phyloP scores from a whole-genome alignment of 2,113 vertebrate species.

The Cricetomys ansorgei region DNA sequence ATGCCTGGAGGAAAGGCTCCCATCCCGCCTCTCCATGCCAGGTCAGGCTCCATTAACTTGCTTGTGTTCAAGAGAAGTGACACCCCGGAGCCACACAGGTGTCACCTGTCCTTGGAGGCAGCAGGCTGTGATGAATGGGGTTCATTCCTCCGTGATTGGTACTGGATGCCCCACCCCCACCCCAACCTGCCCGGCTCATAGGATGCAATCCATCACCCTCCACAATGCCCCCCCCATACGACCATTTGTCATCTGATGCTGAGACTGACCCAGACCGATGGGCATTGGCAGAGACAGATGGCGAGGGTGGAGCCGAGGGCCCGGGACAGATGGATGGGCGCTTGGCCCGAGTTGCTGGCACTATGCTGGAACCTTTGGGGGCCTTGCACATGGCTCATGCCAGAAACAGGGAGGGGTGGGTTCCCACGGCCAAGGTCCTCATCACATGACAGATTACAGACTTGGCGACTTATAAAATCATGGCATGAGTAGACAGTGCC shows the following conservation, averaged over 20 bases:
- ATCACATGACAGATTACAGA: constrained; percentile 48
- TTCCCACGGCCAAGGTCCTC: background rate
- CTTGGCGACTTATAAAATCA: constrained; percentile 15
- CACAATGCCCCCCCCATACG: background rate
- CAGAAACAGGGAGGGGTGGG: constrained; percentile 35
- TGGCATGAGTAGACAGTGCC: background rate
- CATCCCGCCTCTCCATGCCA: fast-evolving
- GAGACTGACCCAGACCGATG: constrained; percentile 45
- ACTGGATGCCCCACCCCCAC: background rate
- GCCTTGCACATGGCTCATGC: constrained; percentile 1
- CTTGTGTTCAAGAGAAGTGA: constrained; percentile 61
- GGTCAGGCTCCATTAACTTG: background rate
- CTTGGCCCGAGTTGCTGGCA: constrained; percentile 58
- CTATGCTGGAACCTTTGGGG: constrained; percentile 1
- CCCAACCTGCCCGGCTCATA: background rate
- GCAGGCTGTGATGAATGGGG: constrained; percentile 57
- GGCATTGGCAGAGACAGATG: constrained; percentile 66
- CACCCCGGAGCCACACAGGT: constrained; percentile 18
- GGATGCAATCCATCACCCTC: constrained; percentile 53
- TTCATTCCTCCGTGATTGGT: constrained; percentile 13
- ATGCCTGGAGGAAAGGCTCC: background rate
- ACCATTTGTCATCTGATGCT: constrained; percentile 57
- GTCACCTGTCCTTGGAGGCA: constrained; percentile 66
- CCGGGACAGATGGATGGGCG: constrained; percentile 65
- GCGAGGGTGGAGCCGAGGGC: constrained; percentile 18